These are phyloP conservation scores for Rhogogaster chlorosoma DNA, from an alignment of 2,888 invertebrate species.

Conservation along the genomic window DNA sequence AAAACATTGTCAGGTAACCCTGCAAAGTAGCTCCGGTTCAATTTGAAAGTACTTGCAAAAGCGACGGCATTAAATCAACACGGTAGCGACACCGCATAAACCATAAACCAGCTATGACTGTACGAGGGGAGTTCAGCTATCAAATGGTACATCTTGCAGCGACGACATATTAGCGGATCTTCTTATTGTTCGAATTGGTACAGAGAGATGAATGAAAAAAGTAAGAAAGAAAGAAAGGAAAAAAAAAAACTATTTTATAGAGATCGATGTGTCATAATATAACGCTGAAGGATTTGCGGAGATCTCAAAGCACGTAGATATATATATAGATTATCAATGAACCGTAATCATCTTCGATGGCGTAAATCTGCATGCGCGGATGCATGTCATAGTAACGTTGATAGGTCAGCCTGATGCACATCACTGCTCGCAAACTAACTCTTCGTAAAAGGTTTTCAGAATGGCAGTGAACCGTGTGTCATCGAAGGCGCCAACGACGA, in stretches of 20 bases:
- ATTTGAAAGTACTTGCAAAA: neutral
- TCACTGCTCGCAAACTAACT: neutral
- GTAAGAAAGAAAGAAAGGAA: neutral
- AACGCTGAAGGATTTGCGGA: neutral
- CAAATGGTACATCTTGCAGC: constrained; percentile 42
- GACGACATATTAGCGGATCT: constrained; percentile 52
- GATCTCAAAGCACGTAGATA: neutral
- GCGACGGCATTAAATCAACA: constrained; percentile 18
- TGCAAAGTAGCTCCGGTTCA: constrained; percentile 12
- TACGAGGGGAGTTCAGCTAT: constrained; percentile 15
- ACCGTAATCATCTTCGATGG: constrained; percentile 19
- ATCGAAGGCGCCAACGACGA: constrained; percentile 30
- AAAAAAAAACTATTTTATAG: constrained; percentile 3
- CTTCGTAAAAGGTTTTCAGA: constrained; percentile 28
- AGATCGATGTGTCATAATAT: neutral
- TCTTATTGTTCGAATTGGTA: constrained; percentile 42
- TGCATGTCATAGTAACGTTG: neutral
- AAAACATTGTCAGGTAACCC: constrained; percentile 34
- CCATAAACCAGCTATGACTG: constrained; percentile 17
- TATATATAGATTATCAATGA: constrained; percentile 11
- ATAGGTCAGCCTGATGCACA: constrained; percentile 15
- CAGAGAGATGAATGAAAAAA: neutral
- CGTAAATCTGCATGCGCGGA: neutral
- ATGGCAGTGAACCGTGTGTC: constrained; percentile 35
- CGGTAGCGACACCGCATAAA: neutral